These are phyloP conservation scores for Xestia rhomboidea DNA, from an alignment of 2,888 invertebrate species.

Conservation along the genomic window DNA sequence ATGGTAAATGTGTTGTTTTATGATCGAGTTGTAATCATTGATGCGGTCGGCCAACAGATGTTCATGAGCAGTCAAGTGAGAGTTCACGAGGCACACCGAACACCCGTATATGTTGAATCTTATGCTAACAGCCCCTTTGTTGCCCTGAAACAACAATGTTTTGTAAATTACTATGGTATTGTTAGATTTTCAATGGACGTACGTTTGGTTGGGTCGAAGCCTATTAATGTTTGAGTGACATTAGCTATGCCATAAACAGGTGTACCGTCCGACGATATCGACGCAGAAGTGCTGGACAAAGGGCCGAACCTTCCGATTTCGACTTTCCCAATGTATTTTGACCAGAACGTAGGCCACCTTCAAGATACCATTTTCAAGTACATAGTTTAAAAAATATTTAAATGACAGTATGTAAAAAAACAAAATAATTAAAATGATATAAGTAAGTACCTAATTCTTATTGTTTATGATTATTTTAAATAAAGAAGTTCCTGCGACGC, in stretches of 20 bases:
- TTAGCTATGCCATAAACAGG: background rate
- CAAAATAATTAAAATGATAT: background rate
- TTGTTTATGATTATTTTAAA: background rate
- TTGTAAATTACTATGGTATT: constrained; percentile 26
- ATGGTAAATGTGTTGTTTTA: constrained; percentile 95
- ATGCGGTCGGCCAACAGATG: constrained; percentile 95
- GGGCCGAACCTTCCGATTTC: background rate
- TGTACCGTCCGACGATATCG: background rate
- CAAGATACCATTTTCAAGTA: background rate
- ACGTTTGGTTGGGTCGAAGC: constrained; percentile 5
- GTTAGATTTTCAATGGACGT: constrained; percentile 15
- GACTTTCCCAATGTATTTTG: background rate
- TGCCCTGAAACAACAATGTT: constrained; percentile 92
- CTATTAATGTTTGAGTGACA: background rate
- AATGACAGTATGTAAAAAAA: background rate
- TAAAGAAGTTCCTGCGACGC: background rate
- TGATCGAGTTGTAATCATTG: constrained; percentile 96
- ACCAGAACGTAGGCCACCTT: background rate
- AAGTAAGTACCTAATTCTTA: too few relatives aligned
- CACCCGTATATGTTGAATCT: constrained; percentile 96
- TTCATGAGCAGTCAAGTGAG: constrained; percentile 97
- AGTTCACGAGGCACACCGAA: constrained; percentile 96
- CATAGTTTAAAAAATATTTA: too few relatives aligned
- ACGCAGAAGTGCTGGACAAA: background rate
- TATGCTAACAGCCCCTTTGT: constrained; percentile 98